Evolutionary conservation across 1,140 invertebrate species (phyloP), one percentile per base, ranked within the genome.

Genomic region (Andricus grossulariae): DNA sequence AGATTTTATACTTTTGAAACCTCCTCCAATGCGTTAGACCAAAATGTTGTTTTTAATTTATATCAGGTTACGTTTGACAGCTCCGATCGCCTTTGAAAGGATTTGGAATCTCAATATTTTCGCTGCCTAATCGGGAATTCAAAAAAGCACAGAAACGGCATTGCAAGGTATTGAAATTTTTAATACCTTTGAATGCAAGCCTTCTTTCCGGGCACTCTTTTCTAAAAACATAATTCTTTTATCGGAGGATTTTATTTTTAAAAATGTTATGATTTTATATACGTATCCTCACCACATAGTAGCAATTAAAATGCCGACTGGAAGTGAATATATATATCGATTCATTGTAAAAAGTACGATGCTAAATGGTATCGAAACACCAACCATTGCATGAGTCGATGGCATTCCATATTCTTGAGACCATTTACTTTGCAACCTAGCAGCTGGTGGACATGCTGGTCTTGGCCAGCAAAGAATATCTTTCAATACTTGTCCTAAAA

Each of bases 381-480:
- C 96, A 57, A 97, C 95, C 96, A 98, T 97, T 5, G 97, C 97
- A 92, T 98, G 97, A 2, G 97, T 98, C 5, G 97, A 98, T 13
- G 97, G 97, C 96, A 98, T 97, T 32, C 97, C 97, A 93, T 97
- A 98, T 89, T 98, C 97, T 78, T 96, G 88, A 1, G 95, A 94
- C 96, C 96, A 98, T 92, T 96, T 98, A 25, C 93, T 93, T 89
- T 98, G 97, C 16, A 98, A 89, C 82, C 95, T 93, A 71, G 96
- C 92, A 10, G 96, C 97, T 2, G 97, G 97, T 71, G 96, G 96
- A 80, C 93, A 94, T 0, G 94, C 92, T 0, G 97, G 97, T 81
- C 97, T 92, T 10, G 97, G 96, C 95, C 96, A 97, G 81, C 94
- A 90, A 73, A 98, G 93, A 73, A 98, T 93, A 88, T 98, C 97